Evolutionary conservation across 1,140 invertebrate genomes (phyloP).

Genomic region (Pseudomyrmex cubaensis): DNA sequence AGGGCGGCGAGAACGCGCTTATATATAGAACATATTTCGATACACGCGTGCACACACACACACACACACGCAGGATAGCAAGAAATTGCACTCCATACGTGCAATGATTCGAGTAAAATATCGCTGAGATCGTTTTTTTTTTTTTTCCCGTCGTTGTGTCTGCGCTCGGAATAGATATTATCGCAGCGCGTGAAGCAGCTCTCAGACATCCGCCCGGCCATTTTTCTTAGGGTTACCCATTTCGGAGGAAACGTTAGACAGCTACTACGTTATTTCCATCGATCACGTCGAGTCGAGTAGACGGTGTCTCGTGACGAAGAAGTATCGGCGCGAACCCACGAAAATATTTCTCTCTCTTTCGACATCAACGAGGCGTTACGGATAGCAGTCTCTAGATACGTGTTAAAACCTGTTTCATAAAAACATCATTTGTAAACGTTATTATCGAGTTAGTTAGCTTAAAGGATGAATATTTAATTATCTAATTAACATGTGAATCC

Average conservation of each 20-base stretch:
- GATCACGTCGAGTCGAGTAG: constrained; percentile 67
- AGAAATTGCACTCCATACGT: constrained; percentile 15
- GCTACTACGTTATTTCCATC: constrained; percentile 71
- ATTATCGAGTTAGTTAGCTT: too few relatives aligned
- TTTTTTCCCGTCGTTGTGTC: neutral
- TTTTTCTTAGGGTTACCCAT: constrained; percentile 55
- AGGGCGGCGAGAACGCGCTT: neutral
- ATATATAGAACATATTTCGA: constrained; percentile 21
- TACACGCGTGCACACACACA: neutral
- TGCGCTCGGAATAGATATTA: constrained; percentile 51
- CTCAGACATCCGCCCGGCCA: constrained; percentile 30
- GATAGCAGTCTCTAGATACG: neutral
- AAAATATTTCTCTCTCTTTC: constrained; percentile 51
- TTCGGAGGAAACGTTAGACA: constrained; percentile 57
- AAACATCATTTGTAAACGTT: too few relatives aligned
- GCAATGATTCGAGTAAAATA: constrained; percentile 45
- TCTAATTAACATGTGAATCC: too few relatives aligned
- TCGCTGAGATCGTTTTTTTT: neutral
- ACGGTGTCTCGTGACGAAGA: constrained; percentile 63
- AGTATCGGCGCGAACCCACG: constrained; percentile 32
- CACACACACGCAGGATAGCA: neutral
- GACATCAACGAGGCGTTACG: neutral
- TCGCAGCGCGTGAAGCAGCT: constrained; percentile 34
- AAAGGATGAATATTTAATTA: too few relatives aligned
- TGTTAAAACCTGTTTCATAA: constrained; percentile 12